A percentile compares a stretch with the other conserved stretches of the same genome.
phyloP scores from a whole-genome alignment of 2,797 vertebrate genomes.

The Apogon hyalosoma region DNA sequence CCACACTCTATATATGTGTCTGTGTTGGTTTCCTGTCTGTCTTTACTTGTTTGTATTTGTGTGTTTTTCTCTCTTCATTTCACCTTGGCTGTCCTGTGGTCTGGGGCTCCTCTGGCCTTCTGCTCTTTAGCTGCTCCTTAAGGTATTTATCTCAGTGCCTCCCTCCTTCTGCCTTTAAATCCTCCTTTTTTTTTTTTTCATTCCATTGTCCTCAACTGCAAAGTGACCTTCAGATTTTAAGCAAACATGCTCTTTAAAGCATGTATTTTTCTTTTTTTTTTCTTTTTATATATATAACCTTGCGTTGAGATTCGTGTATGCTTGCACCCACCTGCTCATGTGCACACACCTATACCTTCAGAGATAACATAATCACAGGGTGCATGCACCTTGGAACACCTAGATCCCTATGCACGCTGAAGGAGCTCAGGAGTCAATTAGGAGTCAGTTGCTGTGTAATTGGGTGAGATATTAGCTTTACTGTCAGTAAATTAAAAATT shows the following conservation, averaged over 20 bases:
- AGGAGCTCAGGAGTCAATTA: conserved; percentile 81
- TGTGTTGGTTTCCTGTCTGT: conserved; percentile 47
- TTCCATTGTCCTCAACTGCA: conserved; percentile 30
- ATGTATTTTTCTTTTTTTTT: conserved; percentile 5
- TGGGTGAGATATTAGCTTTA: conserved; percentile 86
- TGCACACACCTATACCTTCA: conserved; percentile 34
- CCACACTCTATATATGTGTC: conserved; percentile 21
- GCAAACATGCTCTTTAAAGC: background rate
- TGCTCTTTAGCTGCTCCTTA: conserved; percentile 85
- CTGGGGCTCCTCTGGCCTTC: conserved; percentile 70
- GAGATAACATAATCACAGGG: conserved; percentile 68
- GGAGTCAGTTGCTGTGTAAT: conserved; percentile 86
- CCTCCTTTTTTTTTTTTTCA: conserved; percentile 19
- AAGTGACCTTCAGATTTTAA: conserved; percentile 5
- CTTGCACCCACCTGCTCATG: background rate
- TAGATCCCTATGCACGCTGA: conserved; percentile 72
- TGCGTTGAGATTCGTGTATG: background rate
- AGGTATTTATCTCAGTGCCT: conserved; percentile 80
- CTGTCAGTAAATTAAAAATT: conserved; percentile 87
- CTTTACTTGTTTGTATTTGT: conserved; percentile 54
- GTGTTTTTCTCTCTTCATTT: conserved; percentile 54
- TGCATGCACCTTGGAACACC: conserved; percentile 56
- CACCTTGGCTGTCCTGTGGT: conserved; percentile 66
- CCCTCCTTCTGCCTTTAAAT: conserved; percentile 6
- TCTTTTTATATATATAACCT: too few relatives aligned